Conservation (phyloP, 1,140 invertebrate species). For the Acromyrmex heyeri region DNA sequence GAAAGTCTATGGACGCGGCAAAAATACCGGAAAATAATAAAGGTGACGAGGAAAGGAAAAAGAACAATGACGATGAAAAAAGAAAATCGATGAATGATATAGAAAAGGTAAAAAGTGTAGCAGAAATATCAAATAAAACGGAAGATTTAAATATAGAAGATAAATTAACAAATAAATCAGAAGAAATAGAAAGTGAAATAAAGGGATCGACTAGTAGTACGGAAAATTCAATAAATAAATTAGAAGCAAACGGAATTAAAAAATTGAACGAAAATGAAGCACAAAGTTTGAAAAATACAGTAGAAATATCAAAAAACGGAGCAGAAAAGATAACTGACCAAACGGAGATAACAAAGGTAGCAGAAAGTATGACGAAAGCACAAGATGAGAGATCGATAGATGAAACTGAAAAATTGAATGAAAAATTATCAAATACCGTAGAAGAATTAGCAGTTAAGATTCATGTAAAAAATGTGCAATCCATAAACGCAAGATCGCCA, state of each 20-base stretch:
- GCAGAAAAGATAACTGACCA: neutral
- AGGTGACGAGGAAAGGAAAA: neutral
- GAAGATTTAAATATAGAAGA: constrained; percentile 3
- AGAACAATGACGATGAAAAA: neutral
- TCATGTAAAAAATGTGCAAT: neutral
- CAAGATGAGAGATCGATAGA: neutral
- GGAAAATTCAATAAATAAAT: neutral
- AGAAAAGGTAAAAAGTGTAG: neutral
- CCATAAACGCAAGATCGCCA: neutral
- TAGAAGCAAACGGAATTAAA: neutral
- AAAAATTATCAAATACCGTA: neutral
- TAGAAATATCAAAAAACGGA: neutral
- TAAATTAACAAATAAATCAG: constrained; percentile 5
- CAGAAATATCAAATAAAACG: constrained; percentile 8
- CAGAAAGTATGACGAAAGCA: neutral
- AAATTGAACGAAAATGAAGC: constrained; percentile 4
- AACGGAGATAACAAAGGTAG: neutral
- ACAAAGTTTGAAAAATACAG: neutral
- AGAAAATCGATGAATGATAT: neutral
- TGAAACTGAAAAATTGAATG: constrained; percentile 11
- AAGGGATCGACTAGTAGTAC: neutral
- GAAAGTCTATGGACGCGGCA: neutral
- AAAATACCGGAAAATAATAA: constrained; percentile 17
- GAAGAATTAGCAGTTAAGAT: constrained; percentile 20
- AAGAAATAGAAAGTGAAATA: constrained; percentile 1